phyloP scores from a whole-genome alignment of 2,113 vertebrate species.

The Bombycilla garrulus region DNA sequence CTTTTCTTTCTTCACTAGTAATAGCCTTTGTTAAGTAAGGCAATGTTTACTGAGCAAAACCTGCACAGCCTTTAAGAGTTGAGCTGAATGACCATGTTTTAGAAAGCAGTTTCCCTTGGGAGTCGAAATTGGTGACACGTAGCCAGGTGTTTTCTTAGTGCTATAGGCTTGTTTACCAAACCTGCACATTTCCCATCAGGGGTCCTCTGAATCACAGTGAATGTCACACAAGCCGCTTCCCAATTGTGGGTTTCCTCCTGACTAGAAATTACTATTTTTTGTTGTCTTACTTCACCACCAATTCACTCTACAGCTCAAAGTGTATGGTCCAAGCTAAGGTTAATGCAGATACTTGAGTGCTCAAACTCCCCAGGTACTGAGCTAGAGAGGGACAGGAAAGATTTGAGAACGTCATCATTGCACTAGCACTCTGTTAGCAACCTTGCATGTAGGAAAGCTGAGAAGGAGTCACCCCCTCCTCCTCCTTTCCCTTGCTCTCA shows the following conservation, averaged over 20 bases:
- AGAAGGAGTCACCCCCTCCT: neutral
- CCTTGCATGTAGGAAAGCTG: neutral
- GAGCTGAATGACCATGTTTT: neutral
- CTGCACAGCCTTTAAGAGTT: neutral
- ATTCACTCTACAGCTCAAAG: neutral
- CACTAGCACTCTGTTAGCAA: neutral
- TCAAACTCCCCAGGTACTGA: neutral
- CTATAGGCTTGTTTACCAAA: neutral
- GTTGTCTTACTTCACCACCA: neutral
- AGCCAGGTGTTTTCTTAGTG: neutral
- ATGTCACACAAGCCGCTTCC: neutral
- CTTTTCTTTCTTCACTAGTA: neutral
- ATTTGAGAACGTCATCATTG: neutral
- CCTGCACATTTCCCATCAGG: neutral
- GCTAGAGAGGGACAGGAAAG: neutral
- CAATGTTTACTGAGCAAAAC: slow-evolving; percentile 25
- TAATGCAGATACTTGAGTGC: neutral
- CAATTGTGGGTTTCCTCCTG: neutral
- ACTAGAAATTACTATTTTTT: neutral
- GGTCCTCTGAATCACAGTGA: neutral
- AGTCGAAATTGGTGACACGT: neutral
- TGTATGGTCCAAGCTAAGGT: neutral
- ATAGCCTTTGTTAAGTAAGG: neutral
- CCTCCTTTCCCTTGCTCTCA: neutral
- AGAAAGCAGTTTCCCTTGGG: neutral